Conservation (phyloP, 2,888 invertebrate genomes). For the Nasonovia ribisnigri region DNA sequence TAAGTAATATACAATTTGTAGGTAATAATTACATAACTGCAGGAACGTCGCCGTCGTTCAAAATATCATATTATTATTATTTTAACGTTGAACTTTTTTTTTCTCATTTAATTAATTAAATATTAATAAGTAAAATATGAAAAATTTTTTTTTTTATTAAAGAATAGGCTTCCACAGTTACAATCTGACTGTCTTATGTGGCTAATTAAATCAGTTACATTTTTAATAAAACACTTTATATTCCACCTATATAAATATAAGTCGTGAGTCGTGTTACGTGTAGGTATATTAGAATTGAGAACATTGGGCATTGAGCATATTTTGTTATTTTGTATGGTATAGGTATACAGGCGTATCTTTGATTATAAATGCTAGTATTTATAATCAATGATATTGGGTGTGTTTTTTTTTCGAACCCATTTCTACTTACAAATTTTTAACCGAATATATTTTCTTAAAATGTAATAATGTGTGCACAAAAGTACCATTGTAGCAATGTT, state of each 20-base stretch:
- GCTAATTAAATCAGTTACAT: neutral
- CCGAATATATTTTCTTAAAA: neutral
- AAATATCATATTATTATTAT: neutral
- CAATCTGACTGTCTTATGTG: neutral
- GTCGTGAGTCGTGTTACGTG: neutral
- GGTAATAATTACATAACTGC: neutral
- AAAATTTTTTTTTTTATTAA: neutral
- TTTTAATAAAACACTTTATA: neutral
- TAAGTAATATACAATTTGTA: neutral
- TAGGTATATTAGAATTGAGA: too few relatives aligned
- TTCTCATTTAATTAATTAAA: neutral
- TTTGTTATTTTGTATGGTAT: too few relatives aligned
- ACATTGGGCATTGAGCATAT: too few relatives aligned
- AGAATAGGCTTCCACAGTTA: neutral
- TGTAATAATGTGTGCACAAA: neutral
- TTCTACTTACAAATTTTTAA: neutral
- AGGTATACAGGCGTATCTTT: too few relatives aligned
- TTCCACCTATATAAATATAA: neutral
- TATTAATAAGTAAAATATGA: neutral
- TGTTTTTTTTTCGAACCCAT: neutral
- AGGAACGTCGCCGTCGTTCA: neutral
- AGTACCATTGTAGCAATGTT: neutral
- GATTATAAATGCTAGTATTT: too few relatives aligned
- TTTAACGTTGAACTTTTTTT: neutral
- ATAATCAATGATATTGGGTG: too few relatives aligned